A percentile compares a stretch with the other conserved stretches of the same genome.
Conservation (phyloP, 2,797 vertebrate species). For the Neoniphon sammara region DNA sequence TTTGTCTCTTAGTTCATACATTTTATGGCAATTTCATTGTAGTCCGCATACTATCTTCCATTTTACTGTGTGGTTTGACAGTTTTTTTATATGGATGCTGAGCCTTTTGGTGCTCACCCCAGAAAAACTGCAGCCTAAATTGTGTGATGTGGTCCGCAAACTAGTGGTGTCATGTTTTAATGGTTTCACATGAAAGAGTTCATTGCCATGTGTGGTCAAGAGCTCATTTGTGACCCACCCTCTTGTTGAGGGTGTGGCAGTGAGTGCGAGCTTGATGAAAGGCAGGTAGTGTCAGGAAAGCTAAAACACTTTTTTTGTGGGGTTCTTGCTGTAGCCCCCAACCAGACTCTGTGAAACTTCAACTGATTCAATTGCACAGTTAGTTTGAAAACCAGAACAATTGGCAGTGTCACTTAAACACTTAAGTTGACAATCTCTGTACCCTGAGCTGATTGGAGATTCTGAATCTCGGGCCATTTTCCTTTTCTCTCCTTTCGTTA, state of each 20-base stretch:
- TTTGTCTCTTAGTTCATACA: background rate
- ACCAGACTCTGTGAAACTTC: background rate
- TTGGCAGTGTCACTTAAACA: background rate
- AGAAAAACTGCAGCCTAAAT: background rate
- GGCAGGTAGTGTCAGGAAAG: constrained; percentile 14
- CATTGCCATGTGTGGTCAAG: background rate
- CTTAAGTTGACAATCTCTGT: constrained; percentile 14
- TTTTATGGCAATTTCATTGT: background rate
- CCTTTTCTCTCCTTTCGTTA: constrained; percentile 18
- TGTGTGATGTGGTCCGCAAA: background rate
- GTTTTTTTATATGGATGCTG: constrained; percentile 5
- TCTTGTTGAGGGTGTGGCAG: background rate
- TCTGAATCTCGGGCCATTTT: constrained; percentile 52
- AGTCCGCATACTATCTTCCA: background rate
- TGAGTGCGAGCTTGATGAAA: constrained; percentile 25
- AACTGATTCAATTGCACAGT: background rate
- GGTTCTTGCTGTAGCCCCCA: background rate
- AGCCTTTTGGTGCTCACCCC: background rate
- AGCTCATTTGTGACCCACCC: background rate
- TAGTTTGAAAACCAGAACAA: background rate
- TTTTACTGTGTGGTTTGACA: background rate
- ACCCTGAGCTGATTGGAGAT: constrained; percentile 77
- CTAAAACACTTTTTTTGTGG: constrained; percentile 7
- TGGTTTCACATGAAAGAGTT: constrained; percentile 12
- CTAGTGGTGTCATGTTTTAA: background rate